Percentiles rank a stretch among this genome's conserved stretches.
Conservation (phyloP, 2,797 vertebrate genomes). For the Pseudochirops cupreus region DNA sequence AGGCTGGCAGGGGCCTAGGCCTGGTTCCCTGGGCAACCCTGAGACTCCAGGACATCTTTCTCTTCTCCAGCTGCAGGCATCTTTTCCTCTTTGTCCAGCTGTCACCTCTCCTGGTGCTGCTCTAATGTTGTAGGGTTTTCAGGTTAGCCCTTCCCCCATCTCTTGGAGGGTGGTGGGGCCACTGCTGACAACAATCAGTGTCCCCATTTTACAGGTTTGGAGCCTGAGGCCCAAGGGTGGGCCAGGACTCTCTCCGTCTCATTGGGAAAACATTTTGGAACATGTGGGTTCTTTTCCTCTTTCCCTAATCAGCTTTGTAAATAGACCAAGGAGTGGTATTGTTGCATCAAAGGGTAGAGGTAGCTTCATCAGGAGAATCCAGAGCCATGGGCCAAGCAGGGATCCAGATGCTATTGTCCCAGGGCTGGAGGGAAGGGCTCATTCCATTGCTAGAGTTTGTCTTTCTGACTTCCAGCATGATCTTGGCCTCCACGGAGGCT, state of each 20-base stretch:
- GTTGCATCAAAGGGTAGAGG: not conserved
- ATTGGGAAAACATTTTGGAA: not conserved
- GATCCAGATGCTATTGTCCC: not conserved
- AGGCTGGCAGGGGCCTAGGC: not conserved
- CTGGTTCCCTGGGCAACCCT: not conserved
- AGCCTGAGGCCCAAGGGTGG: not conserved
- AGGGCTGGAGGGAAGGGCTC: not conserved
- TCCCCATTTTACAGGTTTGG: not conserved
- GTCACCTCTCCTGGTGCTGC: fast-evolving
- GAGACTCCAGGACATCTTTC: not conserved
- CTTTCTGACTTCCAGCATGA: not conserved
- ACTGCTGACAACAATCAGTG: too few species aligned
- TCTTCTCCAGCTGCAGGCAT: not conserved
- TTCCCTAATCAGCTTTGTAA: not conserved
- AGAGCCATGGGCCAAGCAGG: not conserved
- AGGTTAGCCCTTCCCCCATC: too few species aligned
- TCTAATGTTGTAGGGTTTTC: fast-evolving
- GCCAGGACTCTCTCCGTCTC: not conserved
- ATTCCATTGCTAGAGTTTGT: not conserved
- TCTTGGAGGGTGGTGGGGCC: not conserved
- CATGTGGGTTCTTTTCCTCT: not conserved
- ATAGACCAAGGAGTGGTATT: not conserved
- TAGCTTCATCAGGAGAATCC: not conserved
- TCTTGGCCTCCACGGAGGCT: not conserved
- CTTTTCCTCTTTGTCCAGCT: fast-evolving